Evolutionary conservation across 2,797 vertebrate species (phyloP).

Genomic region (Ctenopoma kingsleyae): DNA sequence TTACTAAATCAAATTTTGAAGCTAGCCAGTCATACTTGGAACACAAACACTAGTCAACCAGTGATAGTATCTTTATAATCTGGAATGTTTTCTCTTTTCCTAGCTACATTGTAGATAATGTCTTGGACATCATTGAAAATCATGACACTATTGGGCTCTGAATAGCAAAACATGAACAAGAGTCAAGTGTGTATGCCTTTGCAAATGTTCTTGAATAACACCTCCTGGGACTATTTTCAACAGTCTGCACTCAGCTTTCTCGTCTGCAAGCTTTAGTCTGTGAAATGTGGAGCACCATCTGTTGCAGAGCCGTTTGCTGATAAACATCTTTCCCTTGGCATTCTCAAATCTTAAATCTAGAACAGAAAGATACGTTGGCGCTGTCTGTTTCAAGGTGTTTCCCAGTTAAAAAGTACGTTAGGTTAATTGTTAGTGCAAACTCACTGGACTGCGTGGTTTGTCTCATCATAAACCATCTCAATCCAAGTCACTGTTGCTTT

Average conservation of each 20-base stretch:
- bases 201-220: slow-evolving; percentile 72
- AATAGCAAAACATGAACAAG: slow-evolving; percentile 71
- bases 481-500: slow-evolving; percentile 46
- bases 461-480: slow-evolving; percentile 25
- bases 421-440: slow-evolving; percentile 20
- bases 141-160: slow-evolving; percentile 67
- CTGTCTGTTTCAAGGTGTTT: slow-evolving; percentile 21
- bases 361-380: slow-evolving; percentile 18
- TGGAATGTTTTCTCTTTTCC: slow-evolving; percentile 58
- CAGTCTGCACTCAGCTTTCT: slow-evolving; percentile 58
- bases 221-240: slow-evolving; percentile 68
- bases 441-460: slow-evolving; percentile 14
- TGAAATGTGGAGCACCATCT: slow-evolving; percentile 66
- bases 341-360: slow-evolving; percentile 40
- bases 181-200: slow-evolving; percentile 74
- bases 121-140: slow-evolving; percentile 63
- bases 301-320: slow-evolving; percentile 45
- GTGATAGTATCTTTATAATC: slow-evolving; percentile 59
- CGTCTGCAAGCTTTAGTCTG: slow-evolving; percentile 53
- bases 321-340: slow-evolving; percentile 49
- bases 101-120: slow-evolving; percentile 45
- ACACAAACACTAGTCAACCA: slow-evolving; percentile 17
- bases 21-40: slow-evolving; percentile 58
- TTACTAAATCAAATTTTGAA: slow-evolving; percentile 41
- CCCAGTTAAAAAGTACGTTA: slow-evolving; percentile 17